These are phyloP conservation scores for Athene cunicularia DNA, from an alignment of 2,113 vertebrate species.

Conservation along the genomic window DNA sequence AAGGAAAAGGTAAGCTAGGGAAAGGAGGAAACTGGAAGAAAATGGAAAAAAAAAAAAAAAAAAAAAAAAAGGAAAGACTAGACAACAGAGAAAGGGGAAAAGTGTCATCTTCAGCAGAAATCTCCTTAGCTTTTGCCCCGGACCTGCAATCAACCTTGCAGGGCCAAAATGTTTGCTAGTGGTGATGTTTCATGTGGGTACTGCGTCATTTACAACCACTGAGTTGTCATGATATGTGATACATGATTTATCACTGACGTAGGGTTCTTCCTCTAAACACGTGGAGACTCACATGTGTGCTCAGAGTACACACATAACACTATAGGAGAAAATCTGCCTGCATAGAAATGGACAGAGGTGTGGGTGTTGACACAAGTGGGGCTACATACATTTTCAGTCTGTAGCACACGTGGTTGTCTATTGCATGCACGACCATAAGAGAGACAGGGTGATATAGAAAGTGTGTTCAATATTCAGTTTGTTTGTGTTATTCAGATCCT, in stretches of 20 bases:
- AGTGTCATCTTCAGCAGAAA: not conserved
- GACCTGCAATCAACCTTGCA: not conserved
- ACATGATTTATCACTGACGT: not conserved
- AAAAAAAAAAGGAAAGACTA: not conserved
- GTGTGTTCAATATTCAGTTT: not conserved
- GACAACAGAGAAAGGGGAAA: not conserved
- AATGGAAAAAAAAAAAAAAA: not conserved
- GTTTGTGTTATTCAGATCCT: not conserved
- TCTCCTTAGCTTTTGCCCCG: not conserved
- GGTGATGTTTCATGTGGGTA: not conserved
- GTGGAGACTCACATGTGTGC: fast-evolving
- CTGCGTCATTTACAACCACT: not conserved
- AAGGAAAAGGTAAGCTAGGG: not conserved
- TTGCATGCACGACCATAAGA: not conserved
- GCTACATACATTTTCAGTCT: not conserved
- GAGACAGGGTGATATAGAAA: not conserved
- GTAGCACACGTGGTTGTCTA: not conserved
- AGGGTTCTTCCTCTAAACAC: not conserved
- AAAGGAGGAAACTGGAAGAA: not conserved
- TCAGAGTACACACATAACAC: not conserved
- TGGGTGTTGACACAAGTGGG: not conserved
- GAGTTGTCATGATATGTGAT: not conserved
- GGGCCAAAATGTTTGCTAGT: not conserved
- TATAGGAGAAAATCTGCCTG: not conserved
- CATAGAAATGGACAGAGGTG: not conserved